Evolutionary conservation across 64 coral and sea anemone species (phyloP).

Genomic region (Montipora foliosa): DNA sequence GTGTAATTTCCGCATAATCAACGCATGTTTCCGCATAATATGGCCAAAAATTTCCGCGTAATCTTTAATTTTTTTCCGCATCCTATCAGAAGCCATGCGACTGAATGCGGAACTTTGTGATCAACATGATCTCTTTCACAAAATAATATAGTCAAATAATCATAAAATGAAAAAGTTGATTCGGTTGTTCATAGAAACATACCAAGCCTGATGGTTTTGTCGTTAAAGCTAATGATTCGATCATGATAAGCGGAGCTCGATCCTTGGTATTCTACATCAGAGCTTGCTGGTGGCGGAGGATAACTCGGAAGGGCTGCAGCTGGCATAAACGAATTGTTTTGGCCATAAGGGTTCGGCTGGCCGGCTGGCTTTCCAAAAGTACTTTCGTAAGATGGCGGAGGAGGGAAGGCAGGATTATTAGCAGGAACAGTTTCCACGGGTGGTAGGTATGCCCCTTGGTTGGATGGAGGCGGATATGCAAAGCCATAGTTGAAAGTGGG

Average conservation of each 20-base stretch:
- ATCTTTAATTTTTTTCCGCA: too few relatives aligned
- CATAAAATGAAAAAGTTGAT: background rate
- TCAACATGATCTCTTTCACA: too few relatives aligned
- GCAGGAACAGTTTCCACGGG: conserved; percentile 14
- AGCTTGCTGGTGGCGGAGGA: background rate
- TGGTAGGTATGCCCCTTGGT: conserved; percentile 32
- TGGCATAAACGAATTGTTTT: background rate
- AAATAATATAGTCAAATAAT: background rate
- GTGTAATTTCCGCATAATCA: too few relatives aligned
- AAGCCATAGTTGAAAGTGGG: background rate
- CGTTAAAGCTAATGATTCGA: conserved; percentile 37
- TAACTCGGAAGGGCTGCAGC: background rate
- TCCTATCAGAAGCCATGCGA: too few relatives aligned
- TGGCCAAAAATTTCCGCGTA: too few relatives aligned
- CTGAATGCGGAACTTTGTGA: too few relatives aligned
- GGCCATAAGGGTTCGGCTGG: background rate
- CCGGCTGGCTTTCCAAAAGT: background rate
- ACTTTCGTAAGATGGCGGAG: conserved; percentile 44
- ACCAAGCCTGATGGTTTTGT: conserved; percentile 71
- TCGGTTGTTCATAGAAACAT: background rate
- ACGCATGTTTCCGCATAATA: too few relatives aligned
- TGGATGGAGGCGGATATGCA: background rate
- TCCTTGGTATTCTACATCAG: conserved; percentile 24
- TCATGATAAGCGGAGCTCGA: background rate
- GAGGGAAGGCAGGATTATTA: conserved; percentile 28